Evolutionary conservation across 2,113 vertebrate genomes (phyloP).

Genomic region (Copsychus sechellarum): DNA sequence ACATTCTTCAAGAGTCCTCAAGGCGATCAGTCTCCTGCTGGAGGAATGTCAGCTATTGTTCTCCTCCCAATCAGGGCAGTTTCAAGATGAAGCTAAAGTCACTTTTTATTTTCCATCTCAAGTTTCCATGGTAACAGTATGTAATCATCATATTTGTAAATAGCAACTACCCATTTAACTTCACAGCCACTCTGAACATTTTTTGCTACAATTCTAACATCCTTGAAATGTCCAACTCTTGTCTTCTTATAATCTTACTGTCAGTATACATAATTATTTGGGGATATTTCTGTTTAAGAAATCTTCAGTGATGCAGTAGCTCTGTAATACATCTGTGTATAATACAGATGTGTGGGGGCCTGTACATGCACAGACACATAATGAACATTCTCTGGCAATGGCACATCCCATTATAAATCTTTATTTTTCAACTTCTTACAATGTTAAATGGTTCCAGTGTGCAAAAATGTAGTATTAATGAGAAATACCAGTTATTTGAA

Average conservation of each 20-base stretch:
- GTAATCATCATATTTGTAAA: slow-evolving; percentile 47
- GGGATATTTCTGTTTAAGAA: background rate
- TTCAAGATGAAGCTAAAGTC: slow-evolving; percentile 23
- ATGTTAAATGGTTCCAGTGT: background rate
- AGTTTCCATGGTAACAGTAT: slow-evolving; percentile 35
- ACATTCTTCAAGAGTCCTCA: background rate
- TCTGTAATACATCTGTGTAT: background rate
- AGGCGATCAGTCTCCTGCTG: background rate
- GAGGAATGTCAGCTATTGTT: slow-evolving; percentile 29
- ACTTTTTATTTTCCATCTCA: slow-evolving; percentile 12
- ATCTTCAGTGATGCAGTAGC: background rate
- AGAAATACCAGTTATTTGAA: background rate
- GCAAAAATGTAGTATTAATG: background rate
- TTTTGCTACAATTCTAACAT: background rate
- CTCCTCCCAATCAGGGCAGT: background rate
- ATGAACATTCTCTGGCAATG: background rate
- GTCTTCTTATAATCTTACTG: background rate
- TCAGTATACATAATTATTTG: background rate
- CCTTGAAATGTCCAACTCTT: background rate
- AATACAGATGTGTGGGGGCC: background rate
- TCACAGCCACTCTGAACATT: background rate
- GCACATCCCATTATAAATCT: background rate
- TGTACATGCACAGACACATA: background rate
- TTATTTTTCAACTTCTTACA: background rate
- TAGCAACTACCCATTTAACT: slow-evolving; percentile 36